Conservation (phyloP, 2,797 vertebrate species). For the Chaetophractus vellerosus region DNA sequence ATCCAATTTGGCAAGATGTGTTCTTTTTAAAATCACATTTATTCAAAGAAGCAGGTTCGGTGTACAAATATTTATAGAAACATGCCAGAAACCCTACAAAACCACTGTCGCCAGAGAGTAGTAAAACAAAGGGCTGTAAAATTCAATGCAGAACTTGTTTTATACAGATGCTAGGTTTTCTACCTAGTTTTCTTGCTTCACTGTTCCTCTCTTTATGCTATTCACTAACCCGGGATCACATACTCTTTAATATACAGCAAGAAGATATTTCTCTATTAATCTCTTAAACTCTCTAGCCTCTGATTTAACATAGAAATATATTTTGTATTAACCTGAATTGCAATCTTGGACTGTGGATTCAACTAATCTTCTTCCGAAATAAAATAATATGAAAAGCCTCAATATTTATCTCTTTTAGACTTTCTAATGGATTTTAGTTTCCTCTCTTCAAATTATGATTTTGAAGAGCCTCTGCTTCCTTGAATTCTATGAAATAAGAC, state of each 20-base stretch:
- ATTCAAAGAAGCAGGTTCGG: conserved; percentile 64
- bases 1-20: conserved; percentile 27
- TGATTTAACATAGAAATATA: conserved; percentile 65
- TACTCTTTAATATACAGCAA: conserved; percentile 45
- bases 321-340: conserved; percentile 56
- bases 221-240: not conserved
- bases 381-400: conserved; percentile 47
- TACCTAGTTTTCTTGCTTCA: conserved; percentile 34
- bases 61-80: conserved; percentile 75
- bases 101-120: conserved; percentile 37
- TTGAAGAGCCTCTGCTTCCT: not conserved
- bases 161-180: conserved; percentile 50
- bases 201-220: not conserved
- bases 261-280: conserved; percentile 48
- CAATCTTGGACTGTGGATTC: not conserved
- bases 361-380: conserved; percentile 62
- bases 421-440: conserved; percentile 34
- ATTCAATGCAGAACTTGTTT: conserved; percentile 65
- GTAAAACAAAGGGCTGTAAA: conserved; percentile 68
- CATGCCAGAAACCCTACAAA: conserved; percentile 64
- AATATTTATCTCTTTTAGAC: conserved; percentile 24
- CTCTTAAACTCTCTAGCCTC: conserved; percentile 49
- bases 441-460: conserved; percentile 40
- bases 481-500: not conserved
- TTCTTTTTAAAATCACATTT: conserved; percentile 34